Conservation (phyloP, 1,140 invertebrate genomes). For the Globodera ellingtonae region DNA sequence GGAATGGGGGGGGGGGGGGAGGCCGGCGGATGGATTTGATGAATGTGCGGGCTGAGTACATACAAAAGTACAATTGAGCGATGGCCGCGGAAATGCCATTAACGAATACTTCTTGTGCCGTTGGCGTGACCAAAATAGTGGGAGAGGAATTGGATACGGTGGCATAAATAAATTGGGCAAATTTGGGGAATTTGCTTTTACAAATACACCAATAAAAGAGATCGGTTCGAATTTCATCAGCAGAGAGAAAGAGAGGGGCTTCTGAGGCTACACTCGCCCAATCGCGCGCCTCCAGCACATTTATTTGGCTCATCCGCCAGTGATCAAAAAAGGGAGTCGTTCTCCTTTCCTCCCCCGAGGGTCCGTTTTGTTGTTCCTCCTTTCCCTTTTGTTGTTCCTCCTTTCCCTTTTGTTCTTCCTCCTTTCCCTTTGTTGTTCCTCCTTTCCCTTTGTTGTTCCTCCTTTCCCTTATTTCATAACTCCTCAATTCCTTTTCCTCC, state of each 20-base stretch:
- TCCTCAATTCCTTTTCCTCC: not conserved
- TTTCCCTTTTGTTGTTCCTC: not conserved
- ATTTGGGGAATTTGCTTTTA: not conserved
- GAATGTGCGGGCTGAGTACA: not conserved
- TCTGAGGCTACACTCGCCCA: too few relatives aligned
- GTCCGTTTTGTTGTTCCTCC: not conserved
- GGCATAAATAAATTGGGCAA: not conserved
- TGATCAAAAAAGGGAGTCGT: not conserved
- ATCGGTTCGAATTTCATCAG: not conserved
- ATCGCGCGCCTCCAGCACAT: too few relatives aligned
- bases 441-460: not conserved
- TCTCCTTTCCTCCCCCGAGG: not conserved
- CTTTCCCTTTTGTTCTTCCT: not conserved
- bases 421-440: not conserved
- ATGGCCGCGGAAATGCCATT: not conserved
- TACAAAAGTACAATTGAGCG: not conserved
- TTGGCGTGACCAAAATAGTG: not conserved
- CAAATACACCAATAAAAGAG: not conserved
- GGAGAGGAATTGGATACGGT: not conserved
- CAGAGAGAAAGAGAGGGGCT: too few relatives aligned
- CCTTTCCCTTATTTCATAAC: not conserved
- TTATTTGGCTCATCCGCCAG: not conserved
- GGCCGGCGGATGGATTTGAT: not conserved
- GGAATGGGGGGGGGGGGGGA: too few relatives aligned
- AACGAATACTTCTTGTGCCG: not conserved